These are phyloP conservation scores for Pangasius sanitwongsei DNA, from an alignment of 2,797 vertebrate species.

Conservation along the genomic window DNA sequence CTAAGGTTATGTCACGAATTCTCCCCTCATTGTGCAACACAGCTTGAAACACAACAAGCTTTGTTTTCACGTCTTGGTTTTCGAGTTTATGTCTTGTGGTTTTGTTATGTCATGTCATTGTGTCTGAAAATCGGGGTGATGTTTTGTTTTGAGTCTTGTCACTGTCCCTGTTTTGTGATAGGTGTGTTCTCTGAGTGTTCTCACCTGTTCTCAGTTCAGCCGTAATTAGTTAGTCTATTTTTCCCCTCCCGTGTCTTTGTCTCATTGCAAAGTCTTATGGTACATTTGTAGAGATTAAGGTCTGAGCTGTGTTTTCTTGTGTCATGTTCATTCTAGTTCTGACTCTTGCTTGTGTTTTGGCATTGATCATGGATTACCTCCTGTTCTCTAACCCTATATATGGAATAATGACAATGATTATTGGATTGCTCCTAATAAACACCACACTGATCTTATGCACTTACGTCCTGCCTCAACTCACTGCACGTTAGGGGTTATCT, in stretches of 20 bases:
- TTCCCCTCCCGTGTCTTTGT: background rate
- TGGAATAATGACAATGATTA: background rate
- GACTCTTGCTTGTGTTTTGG: background rate
- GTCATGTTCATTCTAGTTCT: background rate
- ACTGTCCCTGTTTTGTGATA: background rate
- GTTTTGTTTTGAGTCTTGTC: background rate
- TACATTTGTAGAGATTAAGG: background rate
- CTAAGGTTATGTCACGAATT: background rate
- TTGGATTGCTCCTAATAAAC: background rate
- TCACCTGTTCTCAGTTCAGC: background rate
- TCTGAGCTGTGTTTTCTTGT: background rate
- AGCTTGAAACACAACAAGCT: background rate
- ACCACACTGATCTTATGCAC: background rate
- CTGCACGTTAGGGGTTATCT: background rate
- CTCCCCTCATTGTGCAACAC: background rate
- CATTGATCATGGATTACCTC: background rate
- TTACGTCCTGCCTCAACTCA: background rate
- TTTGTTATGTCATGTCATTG: background rate
- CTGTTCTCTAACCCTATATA: background rate
- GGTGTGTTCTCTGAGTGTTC: background rate
- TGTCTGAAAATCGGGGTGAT: background rate
- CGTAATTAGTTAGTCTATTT: background rate
- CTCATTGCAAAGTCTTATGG: background rate
- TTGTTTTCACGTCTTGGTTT: background rate
- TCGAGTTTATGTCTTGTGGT: background rate